Conservation (phyloP, 2,888 invertebrate species). For the Nephrotoma flavescens region DNA sequence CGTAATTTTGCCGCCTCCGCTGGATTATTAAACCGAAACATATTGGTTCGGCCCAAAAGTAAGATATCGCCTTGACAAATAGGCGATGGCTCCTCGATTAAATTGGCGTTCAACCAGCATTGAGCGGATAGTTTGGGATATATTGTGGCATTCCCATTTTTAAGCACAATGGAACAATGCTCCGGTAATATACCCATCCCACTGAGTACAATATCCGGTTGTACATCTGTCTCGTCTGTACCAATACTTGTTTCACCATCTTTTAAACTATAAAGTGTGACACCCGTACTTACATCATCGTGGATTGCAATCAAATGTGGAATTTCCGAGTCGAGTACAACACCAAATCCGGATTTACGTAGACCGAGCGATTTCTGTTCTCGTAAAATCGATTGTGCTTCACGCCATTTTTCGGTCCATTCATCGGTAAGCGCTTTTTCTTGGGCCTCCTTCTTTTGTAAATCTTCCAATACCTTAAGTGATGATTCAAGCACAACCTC, state of each 20-base stretch:
- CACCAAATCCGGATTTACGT: constrained; percentile 75
- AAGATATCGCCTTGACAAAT: constrained; percentile 67
- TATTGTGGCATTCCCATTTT: constrained; percentile 57
- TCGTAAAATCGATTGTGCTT: constrained; percentile 73
- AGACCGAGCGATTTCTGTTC: constrained; percentile 78
- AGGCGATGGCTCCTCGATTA: constrained; percentile 60
- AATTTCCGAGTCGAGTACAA: constrained; percentile 78
- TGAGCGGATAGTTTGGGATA: constrained; percentile 56
- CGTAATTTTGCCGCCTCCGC: constrained; percentile 73
- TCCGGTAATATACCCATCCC: constrained; percentile 64
- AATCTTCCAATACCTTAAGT: constrained; percentile 58
- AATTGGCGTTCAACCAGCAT: constrained; percentile 71
- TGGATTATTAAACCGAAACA: constrained; percentile 82
- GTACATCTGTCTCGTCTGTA: constrained; percentile 46
- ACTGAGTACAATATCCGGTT: constrained; percentile 62
- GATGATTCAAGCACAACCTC: constrained; percentile 35
- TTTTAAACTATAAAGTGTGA: constrained; percentile 81
- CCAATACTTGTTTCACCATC: constrained; percentile 81
- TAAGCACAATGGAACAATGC: constrained; percentile 61
- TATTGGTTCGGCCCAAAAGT: constrained; percentile 60
- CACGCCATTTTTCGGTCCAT: constrained; percentile 89
- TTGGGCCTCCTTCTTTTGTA: constrained; percentile 81
- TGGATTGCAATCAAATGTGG: constrained; percentile 87
- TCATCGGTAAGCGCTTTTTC: constrained; percentile 81
- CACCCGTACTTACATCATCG: constrained; percentile 82